phyloP scores from a whole-genome alignment of 2,113 vertebrate genomes.

The Beaufortia kweichowensis region DNA sequence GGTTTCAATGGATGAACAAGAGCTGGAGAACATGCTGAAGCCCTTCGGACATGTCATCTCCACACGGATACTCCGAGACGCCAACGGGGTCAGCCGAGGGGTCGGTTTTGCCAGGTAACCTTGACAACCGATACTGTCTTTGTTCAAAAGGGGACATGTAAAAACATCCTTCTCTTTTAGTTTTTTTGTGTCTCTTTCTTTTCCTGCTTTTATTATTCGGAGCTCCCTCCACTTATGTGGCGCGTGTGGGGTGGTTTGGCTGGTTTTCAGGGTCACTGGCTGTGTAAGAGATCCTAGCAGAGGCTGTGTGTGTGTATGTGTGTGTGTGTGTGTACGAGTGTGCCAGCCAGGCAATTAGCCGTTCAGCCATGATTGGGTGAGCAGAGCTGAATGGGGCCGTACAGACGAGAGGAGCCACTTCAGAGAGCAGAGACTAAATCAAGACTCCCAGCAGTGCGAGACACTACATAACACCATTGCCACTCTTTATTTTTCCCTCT shows the following conservation, averaged over 20 bases:
- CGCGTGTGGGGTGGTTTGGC: conserved; percentile 64
- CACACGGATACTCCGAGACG: conserved; percentile 75
- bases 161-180: neutral
- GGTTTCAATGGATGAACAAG: conserved; percentile 77
- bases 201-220: conserved; percentile 2
- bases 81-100: conserved; percentile 75
- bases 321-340: conserved; percentile 52
- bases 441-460: conserved; percentile 39
- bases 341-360: conserved; percentile 77
- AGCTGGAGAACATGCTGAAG: conserved; percentile 79
- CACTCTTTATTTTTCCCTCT: conserved; percentile 23
- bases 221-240: conserved; percentile 50
- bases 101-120: conserved; percentile 74
- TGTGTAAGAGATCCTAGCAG: conserved; percentile 64
- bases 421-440: conserved; percentile 44
- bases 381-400: conserved; percentile 71
- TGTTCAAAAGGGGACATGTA: neutral
- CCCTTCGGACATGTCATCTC: conserved; percentile 77
- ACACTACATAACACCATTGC: conserved; percentile 40
- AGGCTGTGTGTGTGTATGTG: conserved; percentile 39
- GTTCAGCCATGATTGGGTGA: conserved; percentile 77
- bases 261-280: conserved; percentile 72
- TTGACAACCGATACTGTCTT: conserved; percentile 25
- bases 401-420: conserved; percentile 66
- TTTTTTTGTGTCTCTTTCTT: conserved; percentile 26